Percentiles rank a stretch among this genome's conserved stretches.
These are phyloP conservation scores for Aselliscus stoliczkanus DNA, from an alignment of 2,797 vertebrate genomes.

Conservation along the genomic window DNA sequence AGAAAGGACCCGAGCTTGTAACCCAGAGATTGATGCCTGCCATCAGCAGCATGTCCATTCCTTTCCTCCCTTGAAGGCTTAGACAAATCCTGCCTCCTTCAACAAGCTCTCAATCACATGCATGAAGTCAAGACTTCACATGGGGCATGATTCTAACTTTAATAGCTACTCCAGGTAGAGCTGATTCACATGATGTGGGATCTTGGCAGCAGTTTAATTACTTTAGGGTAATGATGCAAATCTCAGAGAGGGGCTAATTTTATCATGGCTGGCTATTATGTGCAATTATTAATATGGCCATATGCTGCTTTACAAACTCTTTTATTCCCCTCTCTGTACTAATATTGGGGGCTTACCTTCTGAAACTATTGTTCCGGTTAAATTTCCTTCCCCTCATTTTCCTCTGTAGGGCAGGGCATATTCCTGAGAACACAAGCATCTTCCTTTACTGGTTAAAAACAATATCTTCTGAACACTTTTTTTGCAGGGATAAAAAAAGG, in stretches of 20 bases:
- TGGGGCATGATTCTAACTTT: conserved; percentile 39
- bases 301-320: not conserved
- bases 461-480: not conserved
- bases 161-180: conserved; percentile 58
- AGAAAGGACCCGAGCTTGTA: not conserved
- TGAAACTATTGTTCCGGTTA: not conserved
- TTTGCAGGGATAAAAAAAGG: not conserved
- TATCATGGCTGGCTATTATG: not conserved
- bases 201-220: conserved; percentile 51
- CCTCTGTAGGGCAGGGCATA: not conserved
- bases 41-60: not conserved
- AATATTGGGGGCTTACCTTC: not conserved
- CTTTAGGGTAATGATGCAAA: conserved; percentile 42
- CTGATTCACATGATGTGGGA: not conserved
- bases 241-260: not conserved
- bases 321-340: not conserved
- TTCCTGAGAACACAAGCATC: not conserved
- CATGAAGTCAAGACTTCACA: conserved; percentile 41
- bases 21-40: conserved; percentile 5
- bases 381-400: not conserved
- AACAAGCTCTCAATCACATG: conserved; percentile 46
- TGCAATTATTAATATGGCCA: conserved; percentile 20
- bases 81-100: not conserved
- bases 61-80: not conserved
- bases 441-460: not conserved